These are phyloP conservation scores for Teleogryllus occipitalis DNA, from an alignment of 1,140 invertebrate genomes.

Conservation along the genomic window DNA sequence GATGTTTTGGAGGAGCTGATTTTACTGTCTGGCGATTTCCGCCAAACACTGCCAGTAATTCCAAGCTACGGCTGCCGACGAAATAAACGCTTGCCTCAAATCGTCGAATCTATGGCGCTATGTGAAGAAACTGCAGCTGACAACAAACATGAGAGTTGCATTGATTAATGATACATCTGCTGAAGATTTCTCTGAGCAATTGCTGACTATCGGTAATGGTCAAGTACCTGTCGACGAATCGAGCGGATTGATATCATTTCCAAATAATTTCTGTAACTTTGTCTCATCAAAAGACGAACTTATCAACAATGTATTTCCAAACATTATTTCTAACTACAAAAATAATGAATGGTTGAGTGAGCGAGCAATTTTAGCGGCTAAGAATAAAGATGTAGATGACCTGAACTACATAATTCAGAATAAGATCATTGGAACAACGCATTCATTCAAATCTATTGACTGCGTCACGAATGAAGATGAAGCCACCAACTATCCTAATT, in stretches of 20 bases:
- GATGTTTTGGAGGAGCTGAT: conserved; percentile 30
- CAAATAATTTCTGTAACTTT: conserved; percentile 26
- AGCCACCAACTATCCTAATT: too few relatives aligned
- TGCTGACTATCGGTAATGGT: conserved; percentile 27
- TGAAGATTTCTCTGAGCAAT: conserved; percentile 26
- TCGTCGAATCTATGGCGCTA: conserved; percentile 29
- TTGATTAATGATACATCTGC: conserved; percentile 23
- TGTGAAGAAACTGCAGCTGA: conserved; percentile 24
- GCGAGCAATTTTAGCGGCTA: too few relatives aligned
- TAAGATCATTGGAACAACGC: too few relatives aligned
- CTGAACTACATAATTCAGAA: too few relatives aligned
- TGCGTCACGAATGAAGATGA: too few relatives aligned
- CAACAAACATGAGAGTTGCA: conserved; percentile 27
- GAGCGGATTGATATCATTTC: conserved; percentile 21
- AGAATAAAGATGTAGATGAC: too few relatives aligned
- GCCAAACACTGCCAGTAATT: conserved; percentile 39
- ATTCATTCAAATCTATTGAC: too few relatives aligned
- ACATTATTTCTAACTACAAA: too few relatives aligned
- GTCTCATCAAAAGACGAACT: conserved; percentile 31
- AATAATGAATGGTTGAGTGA: too few relatives aligned
- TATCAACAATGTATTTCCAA: conserved; percentile 26
- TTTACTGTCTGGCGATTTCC: conserved; percentile 37
- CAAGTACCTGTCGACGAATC: conserved; percentile 16
- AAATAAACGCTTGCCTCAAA: conserved; percentile 35
- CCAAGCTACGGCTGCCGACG: conserved; percentile 28